Evolutionary conservation across 2,888 invertebrate species (phyloP).

Genomic region (Cosmia pyralina): DNA sequence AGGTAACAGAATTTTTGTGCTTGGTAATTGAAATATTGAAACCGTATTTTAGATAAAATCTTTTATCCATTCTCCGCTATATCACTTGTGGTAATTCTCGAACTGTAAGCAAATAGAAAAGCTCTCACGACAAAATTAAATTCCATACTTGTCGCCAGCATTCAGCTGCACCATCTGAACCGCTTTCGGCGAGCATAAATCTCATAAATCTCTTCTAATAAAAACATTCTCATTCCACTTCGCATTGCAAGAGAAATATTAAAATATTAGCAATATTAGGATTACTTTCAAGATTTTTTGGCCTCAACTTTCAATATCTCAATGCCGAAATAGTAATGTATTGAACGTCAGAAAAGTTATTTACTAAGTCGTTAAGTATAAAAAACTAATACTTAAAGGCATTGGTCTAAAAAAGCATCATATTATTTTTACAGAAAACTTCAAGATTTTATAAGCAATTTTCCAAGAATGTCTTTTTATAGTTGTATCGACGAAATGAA

Average conservation of each 20-base stretch:
- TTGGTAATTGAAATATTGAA: conserved; percentile 26
- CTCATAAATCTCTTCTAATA: conserved; percentile 74
- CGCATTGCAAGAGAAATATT: conserved; percentile 66
- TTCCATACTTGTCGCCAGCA: conserved; percentile 77
- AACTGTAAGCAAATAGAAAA: conserved; percentile 61
- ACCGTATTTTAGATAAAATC: conserved; percentile 25
- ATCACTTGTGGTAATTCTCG: conserved; percentile 49
- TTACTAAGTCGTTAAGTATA: conserved; percentile 19
- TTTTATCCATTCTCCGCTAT: conserved; percentile 30
- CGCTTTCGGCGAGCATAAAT: conserved; percentile 72
- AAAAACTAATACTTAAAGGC: conserved; percentile 36
- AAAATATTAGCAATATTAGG: conserved; percentile 61
- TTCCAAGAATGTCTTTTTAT: conserved; percentile 25
- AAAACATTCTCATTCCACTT: conserved; percentile 73
- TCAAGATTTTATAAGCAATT: conserved; percentile 10
- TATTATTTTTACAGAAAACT: conserved; percentile 14
- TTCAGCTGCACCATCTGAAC: conserved; percentile 75
- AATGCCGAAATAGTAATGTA: conserved; percentile 26
- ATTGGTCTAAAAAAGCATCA: conserved; percentile 8
- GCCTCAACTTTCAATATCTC: conserved; percentile 32
- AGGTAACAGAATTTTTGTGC: neutral
- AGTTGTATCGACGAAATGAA: neutral
- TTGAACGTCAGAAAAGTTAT: conserved; percentile 25
- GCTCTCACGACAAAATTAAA: conserved; percentile 76
- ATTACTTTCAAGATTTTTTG: conserved; percentile 14